Percentiles rank a stretch among this genome's conserved stretches.
Conservation (phyloP, 2,113 vertebrate genomes). For the Pangasianodon gigas region DNA sequence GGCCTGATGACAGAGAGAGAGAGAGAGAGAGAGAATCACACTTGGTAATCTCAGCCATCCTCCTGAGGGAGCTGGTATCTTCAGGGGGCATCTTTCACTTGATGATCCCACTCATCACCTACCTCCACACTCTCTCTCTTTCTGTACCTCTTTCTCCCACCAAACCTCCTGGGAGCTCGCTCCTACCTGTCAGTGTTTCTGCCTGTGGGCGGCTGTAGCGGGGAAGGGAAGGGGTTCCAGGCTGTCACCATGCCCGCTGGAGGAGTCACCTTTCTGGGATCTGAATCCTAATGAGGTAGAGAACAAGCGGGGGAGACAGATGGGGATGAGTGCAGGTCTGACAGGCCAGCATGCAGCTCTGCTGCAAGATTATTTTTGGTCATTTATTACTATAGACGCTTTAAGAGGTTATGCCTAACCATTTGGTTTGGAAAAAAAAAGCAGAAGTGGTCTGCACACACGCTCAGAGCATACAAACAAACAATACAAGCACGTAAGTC, state of each 20-base stretch:
- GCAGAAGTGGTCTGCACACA: conserved; percentile 3
- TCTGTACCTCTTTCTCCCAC: conserved; percentile 43
- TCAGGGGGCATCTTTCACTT: conserved; percentile 74
- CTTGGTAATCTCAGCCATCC: conserved; percentile 59
- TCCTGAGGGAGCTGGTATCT: conserved; percentile 71
- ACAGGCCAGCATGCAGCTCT: conserved; percentile 70
- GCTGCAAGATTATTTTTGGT: conserved; percentile 76
- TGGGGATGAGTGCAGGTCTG: conserved; percentile 70
- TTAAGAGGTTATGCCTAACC: conserved; percentile 65
- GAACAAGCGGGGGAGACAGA: conserved; percentile 68
- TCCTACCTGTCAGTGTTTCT: conserved; percentile 75
- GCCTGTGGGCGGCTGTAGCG: conserved; percentile 69
- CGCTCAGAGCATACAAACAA: not conserved
- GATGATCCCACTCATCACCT: conserved; percentile 70
- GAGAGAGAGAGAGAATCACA: conserved; percentile 49
- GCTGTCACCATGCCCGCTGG: conserved; percentile 68
- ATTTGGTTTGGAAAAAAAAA: conserved; percentile 36
- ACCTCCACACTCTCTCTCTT: conserved; percentile 50
- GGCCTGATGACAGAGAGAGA: conserved; percentile 45
- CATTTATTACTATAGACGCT: conserved; percentile 73
- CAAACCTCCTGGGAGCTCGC: conserved; percentile 64
- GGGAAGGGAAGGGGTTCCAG: conserved; percentile 47
- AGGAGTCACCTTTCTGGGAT: conserved; percentile 80
- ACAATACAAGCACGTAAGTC: not conserved
- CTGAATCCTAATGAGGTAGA: conserved; percentile 78